phyloP scores from a whole-genome alignment of 2,888 invertebrate genomes.

The Spodoptera picta region DNA sequence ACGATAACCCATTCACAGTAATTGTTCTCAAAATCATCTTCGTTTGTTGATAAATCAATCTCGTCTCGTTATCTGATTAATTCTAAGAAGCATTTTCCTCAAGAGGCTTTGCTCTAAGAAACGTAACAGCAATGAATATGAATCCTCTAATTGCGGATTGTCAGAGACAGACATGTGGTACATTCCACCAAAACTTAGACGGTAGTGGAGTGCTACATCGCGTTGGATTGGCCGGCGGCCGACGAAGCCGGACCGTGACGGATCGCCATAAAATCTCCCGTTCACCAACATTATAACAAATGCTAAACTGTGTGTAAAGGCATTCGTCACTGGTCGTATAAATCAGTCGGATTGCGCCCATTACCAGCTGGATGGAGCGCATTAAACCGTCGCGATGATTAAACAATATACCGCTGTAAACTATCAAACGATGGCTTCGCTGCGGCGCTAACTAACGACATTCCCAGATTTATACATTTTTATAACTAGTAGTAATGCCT shows the following conservation, averaged over 20 bases:
- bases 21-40: conserved; percentile 16
- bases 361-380: conserved; percentile 43
- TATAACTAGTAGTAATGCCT: background rate
- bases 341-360: conserved; percentile 63
- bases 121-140: no score
- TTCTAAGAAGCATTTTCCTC: conserved; percentile 16
- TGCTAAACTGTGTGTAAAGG: conserved; percentile 72
- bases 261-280: conserved; percentile 57
- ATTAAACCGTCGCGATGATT: conserved; percentile 46
- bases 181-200: conserved; percentile 1
- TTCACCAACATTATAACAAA: conserved; percentile 65
- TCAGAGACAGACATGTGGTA: no score
- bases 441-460: conserved; percentile 22
- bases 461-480: conserved; percentile 5
- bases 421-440: conserved; percentile 6
- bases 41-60: conserved; percentile 5
- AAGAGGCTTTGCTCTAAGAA: no score
- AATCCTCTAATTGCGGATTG: no score
- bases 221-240: background rate
- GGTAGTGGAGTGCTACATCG: conserved; percentile 1
- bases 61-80: conserved; percentile 9
- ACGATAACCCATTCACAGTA: conserved; percentile 31
- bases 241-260: conserved; percentile 54
- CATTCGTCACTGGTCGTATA: conserved; percentile 70
- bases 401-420: conserved; percentile 46